Conservation (phyloP, 2,797 vertebrate genomes). For the Fratercula arctica region DNA sequence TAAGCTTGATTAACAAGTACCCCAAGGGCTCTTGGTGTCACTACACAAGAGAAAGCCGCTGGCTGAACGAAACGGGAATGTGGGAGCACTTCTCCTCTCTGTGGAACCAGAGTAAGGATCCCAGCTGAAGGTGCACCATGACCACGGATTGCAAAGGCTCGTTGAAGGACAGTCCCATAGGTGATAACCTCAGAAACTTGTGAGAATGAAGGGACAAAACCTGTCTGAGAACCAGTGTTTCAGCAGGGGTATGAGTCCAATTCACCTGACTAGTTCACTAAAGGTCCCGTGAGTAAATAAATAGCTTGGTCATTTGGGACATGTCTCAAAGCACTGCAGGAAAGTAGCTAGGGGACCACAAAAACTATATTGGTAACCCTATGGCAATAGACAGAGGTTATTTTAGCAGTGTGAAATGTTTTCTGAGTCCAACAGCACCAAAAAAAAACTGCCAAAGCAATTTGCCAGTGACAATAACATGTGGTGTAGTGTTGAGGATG, state of each 20-base stretch:
- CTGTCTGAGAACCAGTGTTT: background rate
- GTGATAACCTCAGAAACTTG: background rate
- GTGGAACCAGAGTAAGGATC: background rate
- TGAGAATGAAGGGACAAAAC: background rate
- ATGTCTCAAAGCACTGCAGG: background rate
- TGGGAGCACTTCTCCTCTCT: background rate
- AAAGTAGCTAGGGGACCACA: background rate
- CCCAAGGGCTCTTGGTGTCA: background rate
- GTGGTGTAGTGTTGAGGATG: slow-evolving; percentile 8
- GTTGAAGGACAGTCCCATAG: background rate
- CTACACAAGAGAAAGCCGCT: background rate
- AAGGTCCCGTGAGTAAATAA: background rate
- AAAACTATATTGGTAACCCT: background rate
- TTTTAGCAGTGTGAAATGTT: slow-evolving; percentile 34
- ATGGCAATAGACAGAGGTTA: slow-evolving; percentile 21
- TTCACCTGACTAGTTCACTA: background rate
- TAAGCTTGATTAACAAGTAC: background rate
- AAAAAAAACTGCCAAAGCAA: slow-evolving; percentile 6
- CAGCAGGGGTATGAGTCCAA: background rate
- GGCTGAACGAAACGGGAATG: accelerated
- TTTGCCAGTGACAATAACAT: slow-evolving; percentile 42
- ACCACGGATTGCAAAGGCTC: background rate
- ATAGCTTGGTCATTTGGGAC: background rate
- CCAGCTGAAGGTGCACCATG: background rate
- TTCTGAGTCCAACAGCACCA: background rate